phyloP scores from a whole-genome alignment of 2,888 invertebrate genomes.

The Brachypalpus laphriformis region DNA sequence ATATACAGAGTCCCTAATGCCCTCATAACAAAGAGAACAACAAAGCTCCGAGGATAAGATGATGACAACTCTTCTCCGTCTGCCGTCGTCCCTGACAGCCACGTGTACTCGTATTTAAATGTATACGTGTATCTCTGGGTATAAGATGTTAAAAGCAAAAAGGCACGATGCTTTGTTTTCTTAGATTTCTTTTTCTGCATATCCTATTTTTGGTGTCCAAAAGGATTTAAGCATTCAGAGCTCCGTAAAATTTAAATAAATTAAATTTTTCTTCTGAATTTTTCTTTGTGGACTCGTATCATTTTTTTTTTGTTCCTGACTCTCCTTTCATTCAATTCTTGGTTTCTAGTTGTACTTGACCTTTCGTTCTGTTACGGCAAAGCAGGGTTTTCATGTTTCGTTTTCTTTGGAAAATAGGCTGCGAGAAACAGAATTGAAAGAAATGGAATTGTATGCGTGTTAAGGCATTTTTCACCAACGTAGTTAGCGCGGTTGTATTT shows the following conservation, averaged over 20 bases:
- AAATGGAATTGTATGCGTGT: neutral
- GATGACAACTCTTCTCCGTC: slow-evolving; percentile 18
- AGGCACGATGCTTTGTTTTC: neutral
- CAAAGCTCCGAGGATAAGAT: slow-evolving; percentile 18
- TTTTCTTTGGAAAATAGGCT: neutral
- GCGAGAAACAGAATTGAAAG: neutral
- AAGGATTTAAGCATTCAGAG: slow-evolving; percentile 36
- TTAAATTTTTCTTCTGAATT: slow-evolving; percentile 18
- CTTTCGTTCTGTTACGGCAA: slow-evolving; percentile 34
- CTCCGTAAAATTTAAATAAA: slow-evolving; percentile 51
- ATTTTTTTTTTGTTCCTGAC: neutral
- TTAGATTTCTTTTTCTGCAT: neutral
- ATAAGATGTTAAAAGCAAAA: neutral
- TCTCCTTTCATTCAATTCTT: slow-evolving; percentile 8
- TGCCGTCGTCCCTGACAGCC: slow-evolving; percentile 4
- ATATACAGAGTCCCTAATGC: neutral
- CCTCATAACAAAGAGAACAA: neutral
- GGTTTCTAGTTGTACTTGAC: slow-evolving; percentile 51
- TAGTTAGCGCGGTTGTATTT: neutral
- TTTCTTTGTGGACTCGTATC: neutral
- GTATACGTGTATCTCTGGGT: neutral
- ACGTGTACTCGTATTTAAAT: slow-evolving; percentile 9
- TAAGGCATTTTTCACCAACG: neutral
- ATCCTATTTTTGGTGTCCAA: neutral
- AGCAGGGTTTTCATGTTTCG: neutral